Evolutionary conservation across 37 sponge, comb jelly and placozoan species (phyloP), one percentile per base, ranked within the genome.

Genomic region (Halichondria panicea): DNA sequence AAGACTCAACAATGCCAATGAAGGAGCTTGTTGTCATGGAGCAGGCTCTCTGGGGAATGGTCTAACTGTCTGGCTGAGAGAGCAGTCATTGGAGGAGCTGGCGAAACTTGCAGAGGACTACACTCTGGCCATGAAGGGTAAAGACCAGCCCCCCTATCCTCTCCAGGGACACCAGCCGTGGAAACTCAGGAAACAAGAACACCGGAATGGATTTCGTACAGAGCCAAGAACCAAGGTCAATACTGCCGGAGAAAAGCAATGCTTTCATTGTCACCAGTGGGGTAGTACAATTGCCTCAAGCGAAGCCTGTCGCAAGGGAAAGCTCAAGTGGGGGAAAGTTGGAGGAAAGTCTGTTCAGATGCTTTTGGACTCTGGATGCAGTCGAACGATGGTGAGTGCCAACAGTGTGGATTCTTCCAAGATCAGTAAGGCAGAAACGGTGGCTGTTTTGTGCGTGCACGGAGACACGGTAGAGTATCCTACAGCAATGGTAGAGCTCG

Each of bases 51-150:
- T 15, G 15, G 52, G 52, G 52, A 48, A 33, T 19, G 80, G 70
- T 15, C 32, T 79, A 30, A 44, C 60, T 18, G 45, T 79, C 28
- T 79, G 80, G 80, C 43, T 79, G 60, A 56, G 62, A 0, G 80
- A 69, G 45, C 40, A 67, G 43, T 36, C 70, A 8, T n/a, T 66
- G n/a, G 68, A 78, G n/a, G 59, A 78, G 68, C 7, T 38, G 25
- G 68, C 55, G 18, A 38, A 24, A 31, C 52, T 79, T 21, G 80
- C 80, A 22, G 80, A 70, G 24, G 71, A 79, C 48, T 79, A 70
- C 48, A 19, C 36, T 57, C 62, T 43, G 45, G 70, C 63, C 4
- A 43, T 48, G 36, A 65, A 6, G 40, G 11, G 66, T n/a, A 40
- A 22, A 22, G 40, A 4, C 40, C 40, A 8, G 66, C 8, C 7